Evolutionary conservation across 2,888 invertebrate species (phyloP), one percentile per base, ranked within the genome.

Genomic region (Mesorhabditis sp.): DNA sequence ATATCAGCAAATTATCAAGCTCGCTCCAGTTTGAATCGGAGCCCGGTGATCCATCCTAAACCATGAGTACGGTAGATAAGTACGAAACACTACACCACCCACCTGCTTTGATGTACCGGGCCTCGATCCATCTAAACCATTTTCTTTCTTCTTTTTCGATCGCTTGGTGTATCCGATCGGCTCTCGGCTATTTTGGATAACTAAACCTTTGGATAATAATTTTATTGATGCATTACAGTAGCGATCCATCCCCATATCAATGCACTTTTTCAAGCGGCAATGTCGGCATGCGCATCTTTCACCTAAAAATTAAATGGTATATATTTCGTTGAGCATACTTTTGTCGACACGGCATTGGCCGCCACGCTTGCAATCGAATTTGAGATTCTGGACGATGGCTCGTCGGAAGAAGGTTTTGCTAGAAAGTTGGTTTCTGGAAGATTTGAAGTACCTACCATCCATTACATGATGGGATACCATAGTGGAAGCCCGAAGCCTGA

Each of bases 181-280:
- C 58, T 50, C 58, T 10, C 58, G 58, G n/a, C n/a, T 50, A n/a
- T 50, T 50, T 50, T 50, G 58, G n/a, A 50, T 50, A 50, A n/a
- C 58, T 50, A n/a, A 50, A 2, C n/a, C 10, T 50, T 50, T n/a
- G 7, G 10, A 50, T 13, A 2, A 50, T 10, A 50, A 50, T 50
- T n/a, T n/a, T 13, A n/a, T 50, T n/a, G n/a, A n/a, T 13, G n/a
- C 7, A 50, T 50, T n/a, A 50, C 58, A 10, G n/a, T 50, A 13
- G 7, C n/a, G 7, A 50, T 50, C 58, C 58, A 50, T 50, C n/a
- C 58, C 58, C 58, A 50, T 50, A n/a, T 50, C 58, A 13, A 50
- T 50, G n/a, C 58, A 50, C 58, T 50, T 50, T n/a, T 50, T 50
- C 58, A 50, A 50, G 58, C 58, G 58, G n/a, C 58, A 50, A 50